These are phyloP conservation scores for Neotoma lepida DNA, from an alignment of 2,113 vertebrate genomes.

Conservation along the genomic window DNA sequence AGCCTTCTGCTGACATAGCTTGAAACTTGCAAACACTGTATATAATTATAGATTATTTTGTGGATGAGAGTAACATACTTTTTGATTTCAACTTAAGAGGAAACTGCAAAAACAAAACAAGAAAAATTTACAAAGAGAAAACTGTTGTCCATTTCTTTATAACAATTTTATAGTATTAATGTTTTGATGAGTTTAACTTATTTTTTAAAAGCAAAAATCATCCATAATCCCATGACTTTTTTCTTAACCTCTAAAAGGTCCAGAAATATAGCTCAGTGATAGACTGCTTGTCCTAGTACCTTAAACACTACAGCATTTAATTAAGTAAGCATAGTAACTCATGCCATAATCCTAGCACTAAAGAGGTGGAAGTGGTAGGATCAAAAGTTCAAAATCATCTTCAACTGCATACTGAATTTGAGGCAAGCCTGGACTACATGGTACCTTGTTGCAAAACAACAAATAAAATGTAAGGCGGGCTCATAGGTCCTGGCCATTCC, in stretches of 20 bases:
- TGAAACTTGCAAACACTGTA: slow-evolving; percentile 22
- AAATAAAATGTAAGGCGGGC: neutral
- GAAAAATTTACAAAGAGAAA: neutral
- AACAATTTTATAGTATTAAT: slow-evolving; percentile 15
- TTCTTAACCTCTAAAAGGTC: neutral
- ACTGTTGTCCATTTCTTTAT: slow-evolving; percentile 12
- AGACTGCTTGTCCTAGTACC: neutral
- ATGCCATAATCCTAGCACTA: neutral
- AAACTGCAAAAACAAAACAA: neutral
- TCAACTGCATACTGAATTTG: neutral
- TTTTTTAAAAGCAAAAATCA: slow-evolving; percentile 30
- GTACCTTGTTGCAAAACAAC: neutral
- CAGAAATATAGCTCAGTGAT: neutral
- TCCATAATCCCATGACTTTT: neutral
- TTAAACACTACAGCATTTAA: neutral
- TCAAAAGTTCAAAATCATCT: neutral
- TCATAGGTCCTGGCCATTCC: neutral
- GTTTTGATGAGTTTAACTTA: slow-evolving; percentile 29
- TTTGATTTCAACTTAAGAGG: slow-evolving; percentile 29
- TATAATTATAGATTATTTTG: slow-evolving; percentile 45
- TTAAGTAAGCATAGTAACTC: neutral
- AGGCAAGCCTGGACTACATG: neutral
- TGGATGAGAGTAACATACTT: slow-evolving; percentile 43
- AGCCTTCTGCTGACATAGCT: slow-evolving; percentile 60
- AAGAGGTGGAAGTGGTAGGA: neutral